phyloP scores from a whole-genome alignment of 2,797 vertebrate genomes.

The Chelmon rostratus region DNA sequence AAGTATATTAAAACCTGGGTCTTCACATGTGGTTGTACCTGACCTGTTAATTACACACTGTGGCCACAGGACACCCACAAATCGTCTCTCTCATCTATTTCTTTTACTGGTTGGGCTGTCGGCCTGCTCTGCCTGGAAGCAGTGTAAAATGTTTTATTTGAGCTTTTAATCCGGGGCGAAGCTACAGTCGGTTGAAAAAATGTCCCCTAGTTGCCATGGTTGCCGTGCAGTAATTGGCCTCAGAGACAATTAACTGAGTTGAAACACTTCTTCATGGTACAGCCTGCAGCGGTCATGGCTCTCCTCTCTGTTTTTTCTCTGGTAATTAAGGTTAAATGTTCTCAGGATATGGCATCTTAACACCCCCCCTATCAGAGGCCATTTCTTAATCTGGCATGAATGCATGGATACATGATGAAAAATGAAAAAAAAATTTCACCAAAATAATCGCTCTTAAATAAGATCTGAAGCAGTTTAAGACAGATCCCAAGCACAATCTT shows the following conservation, averaged over 20 bases:
- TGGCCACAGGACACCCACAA: conserved; percentile 59
- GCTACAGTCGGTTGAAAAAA: conserved; percentile 40
- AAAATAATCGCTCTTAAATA: conserved; percentile 9
- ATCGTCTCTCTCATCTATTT: conserved; percentile 52
- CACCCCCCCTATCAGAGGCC: neutral
- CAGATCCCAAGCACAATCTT: neutral
- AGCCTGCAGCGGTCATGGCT: conserved; percentile 24
- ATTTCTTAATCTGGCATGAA: conserved; percentile 8
- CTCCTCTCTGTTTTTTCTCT: conserved; percentile 15
- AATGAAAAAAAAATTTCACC: conserved; percentile 29
- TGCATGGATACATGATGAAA: conserved; percentile 9
- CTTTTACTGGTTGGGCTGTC: conserved; percentile 28
- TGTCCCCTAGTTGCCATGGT: conserved; percentile 50
- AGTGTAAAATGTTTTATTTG: conserved; percentile 63
- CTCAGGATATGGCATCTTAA: conserved; percentile 9
- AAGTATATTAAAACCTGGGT: conserved; percentile 58
- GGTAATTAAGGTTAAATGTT: conserved; percentile 24
- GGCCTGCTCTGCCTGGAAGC: conserved; percentile 38
- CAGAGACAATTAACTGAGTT: conserved; percentile 53
- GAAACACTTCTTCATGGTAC: conserved; percentile 33
- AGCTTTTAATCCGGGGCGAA: conserved; percentile 49
- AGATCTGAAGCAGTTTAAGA: conserved; percentile 10
- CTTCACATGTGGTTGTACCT: conserved; percentile 43
- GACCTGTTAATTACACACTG: conserved; percentile 73
- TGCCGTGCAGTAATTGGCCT: conserved; percentile 61